Evolutionary conservation across 37 sponge, comb jelly and placozoan genomes (phyloP), one percentile per base, ranked within the genome.

Genomic region (Crambe crambe): DNA sequence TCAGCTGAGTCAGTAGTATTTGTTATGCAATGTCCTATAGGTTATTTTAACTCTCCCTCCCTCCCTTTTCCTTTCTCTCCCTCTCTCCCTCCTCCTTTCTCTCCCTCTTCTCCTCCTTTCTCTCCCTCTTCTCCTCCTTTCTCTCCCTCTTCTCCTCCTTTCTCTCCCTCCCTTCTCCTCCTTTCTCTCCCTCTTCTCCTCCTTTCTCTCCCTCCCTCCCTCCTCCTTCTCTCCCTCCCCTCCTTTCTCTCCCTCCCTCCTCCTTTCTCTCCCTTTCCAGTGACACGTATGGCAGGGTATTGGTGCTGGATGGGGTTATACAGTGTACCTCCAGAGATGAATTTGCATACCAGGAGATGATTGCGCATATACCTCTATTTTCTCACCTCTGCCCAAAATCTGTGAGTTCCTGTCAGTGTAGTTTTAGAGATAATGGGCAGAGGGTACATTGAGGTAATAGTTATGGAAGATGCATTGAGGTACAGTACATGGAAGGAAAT

Each of bases 281-380:
- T 67, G 85, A 94, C 62, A 78, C 76, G 22, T 90, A 64, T 77
- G 97, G 97, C 36, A 62, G 58, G 39, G 97, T 96, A 0, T 67
- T 96, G 63, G 91, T 87, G 18, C 38, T 96, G 76, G 97, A 96
- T 62, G 97, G 97, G 20, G 44, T 90, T 21, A 93, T 96, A 27
- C 97, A 96, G 84, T 79, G 81, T 35, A 96, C 97, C 0, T 91
- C 93, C 74, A 74, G 75, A 26, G 97, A 96, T 43, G 97, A 96
- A 81, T 85, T 81, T 68, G 30, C 79, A 51, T 96, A 96, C 69
- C 94, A 96, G 42, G 97, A 96, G 72, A 90, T 88, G 80, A 93
- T 96, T 0, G 69, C 86, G 0, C 94, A 93, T 61, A 23, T 93
- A 18, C 94, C 97, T 21, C 79, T 96, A 25, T 88, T 81, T 65